Evolutionary conservation across 2,113 vertebrate species (phyloP).

Genomic region (Pelmatolapia mariae): DNA sequence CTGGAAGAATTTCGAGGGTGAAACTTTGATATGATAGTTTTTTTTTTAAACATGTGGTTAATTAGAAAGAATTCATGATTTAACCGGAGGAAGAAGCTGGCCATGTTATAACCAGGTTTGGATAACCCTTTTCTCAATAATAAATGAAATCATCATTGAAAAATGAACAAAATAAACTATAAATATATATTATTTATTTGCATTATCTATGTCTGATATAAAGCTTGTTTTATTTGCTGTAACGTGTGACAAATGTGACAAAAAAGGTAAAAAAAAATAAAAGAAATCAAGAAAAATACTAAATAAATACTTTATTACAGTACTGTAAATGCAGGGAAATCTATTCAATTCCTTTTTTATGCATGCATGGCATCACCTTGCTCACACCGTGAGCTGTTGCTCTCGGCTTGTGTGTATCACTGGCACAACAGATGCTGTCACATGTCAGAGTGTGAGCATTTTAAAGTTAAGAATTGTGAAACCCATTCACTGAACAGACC

Average conservation of each 20-base stretch:
- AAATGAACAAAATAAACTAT: neutral
- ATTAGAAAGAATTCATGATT: neutral
- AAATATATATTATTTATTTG: neutral
- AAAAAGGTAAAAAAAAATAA: neutral
- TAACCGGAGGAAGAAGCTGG: neutral
- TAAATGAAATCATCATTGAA: neutral
- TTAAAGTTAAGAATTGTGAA: neutral
- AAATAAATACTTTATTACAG: neutral
- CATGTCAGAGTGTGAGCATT: neutral
- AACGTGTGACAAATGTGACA: rapidly evolving
- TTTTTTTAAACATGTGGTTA: neutral
- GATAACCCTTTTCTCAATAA: neutral
- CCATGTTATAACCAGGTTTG: neutral
- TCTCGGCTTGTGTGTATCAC: neutral
- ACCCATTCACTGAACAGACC: neutral
- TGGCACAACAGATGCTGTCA: neutral
- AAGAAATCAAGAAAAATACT: neutral
- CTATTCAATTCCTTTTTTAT: neutral
- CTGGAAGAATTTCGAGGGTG: neutral
- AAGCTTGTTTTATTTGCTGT: neutral
- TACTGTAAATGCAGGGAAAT: neutral
- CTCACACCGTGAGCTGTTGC: neutral
- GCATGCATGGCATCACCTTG: neutral
- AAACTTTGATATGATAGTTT: neutral
- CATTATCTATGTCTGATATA: neutral